Conservation (phyloP, 2,888 invertebrate genomes). For the Eumerus sabulonum region DNA sequence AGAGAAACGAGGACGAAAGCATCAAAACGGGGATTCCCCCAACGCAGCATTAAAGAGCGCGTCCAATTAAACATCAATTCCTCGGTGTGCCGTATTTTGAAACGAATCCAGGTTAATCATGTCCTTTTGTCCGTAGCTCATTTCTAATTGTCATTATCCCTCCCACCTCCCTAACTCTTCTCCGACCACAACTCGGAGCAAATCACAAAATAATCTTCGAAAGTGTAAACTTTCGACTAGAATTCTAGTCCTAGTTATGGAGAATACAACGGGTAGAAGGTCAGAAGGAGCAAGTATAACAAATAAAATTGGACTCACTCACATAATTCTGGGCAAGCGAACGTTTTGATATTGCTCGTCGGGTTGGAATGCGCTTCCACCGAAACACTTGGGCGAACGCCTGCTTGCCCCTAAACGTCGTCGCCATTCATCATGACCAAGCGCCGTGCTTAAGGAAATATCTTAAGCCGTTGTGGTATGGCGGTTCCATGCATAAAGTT, state of each 20-base stretch:
- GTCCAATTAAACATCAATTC: constrained; percentile 65
- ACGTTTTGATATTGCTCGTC: constrained; percentile 28
- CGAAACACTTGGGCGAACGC: neutral
- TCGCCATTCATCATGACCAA: constrained; percentile 57
- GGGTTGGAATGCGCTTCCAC: constrained; percentile 9
- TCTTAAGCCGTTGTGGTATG: constrained; percentile 38
- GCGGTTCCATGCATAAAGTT: constrained; percentile 46
- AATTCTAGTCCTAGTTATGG: neutral
- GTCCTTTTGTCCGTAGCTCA: constrained; percentile 45
- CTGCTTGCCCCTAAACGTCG: neutral
- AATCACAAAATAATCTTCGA: constrained; percentile 41
- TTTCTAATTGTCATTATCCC: constrained; percentile 63
- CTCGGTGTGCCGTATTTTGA: constrained; percentile 57
- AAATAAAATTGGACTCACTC: neutral
- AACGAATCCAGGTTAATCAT: constrained; percentile 66
- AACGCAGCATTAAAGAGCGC: constrained; percentile 45
- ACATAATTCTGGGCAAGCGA: constrained; percentile 12
- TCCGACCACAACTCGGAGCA: too few species aligned
- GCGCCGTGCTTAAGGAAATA: constrained; percentile 47
- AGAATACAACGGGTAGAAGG: neutral
- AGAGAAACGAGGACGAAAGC: neutral
- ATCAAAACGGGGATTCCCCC: constrained; percentile 10
- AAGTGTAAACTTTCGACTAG: constrained; percentile 1
- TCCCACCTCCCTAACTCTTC: too few species aligned
- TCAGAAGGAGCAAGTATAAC: too few species aligned